Percentiles rank a stretch among this genome's conserved stretches.
phyloP scores from a whole-genome alignment of 1,140 invertebrate genomes.

The Bradysia coprophila region DNA sequence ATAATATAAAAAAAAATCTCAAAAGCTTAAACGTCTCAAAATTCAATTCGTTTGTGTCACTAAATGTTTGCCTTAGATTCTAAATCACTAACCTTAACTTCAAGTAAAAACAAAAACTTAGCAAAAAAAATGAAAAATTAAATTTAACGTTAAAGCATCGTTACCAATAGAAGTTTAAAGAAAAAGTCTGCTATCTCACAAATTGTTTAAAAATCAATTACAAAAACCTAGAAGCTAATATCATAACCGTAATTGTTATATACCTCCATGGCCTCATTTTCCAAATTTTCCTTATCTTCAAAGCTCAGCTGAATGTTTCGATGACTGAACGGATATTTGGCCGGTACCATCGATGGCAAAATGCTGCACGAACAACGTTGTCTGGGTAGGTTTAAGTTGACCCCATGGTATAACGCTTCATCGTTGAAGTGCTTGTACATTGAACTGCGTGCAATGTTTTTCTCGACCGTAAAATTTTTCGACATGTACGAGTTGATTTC shows the following conservation, averaged over 20 bases:
- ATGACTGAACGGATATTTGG: not conserved
- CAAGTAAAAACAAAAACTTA: too few species aligned
- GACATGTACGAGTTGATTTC: not conserved
- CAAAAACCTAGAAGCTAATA: slow-evolving; percentile 1
- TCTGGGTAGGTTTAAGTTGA: not conserved
- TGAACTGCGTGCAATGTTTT: not conserved
- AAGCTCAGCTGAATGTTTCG: not conserved
- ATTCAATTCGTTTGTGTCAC: not conserved
- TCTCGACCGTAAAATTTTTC: not conserved
- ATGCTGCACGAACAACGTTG: slow-evolving; percentile 1
- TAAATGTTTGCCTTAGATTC: not conserved
- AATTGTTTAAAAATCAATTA: too few species aligned
- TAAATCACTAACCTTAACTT: too few species aligned
- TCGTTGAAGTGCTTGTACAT: not conserved
- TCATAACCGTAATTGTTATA: not conserved
- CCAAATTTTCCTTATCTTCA: not conserved
- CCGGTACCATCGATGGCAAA: not conserved
- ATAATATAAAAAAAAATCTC: too few species aligned
- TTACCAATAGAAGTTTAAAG: not conserved
- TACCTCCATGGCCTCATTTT: slow-evolving; percentile 1
- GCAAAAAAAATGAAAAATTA: not conserved
- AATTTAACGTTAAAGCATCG: not conserved
- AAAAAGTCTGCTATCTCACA: not conserved
- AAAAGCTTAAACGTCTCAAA: too few species aligned
- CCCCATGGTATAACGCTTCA: slow-evolving; percentile 1